phyloP scores from a whole-genome alignment of 2,888 invertebrate genomes.

The Pycnomerus fuliginosus region DNA sequence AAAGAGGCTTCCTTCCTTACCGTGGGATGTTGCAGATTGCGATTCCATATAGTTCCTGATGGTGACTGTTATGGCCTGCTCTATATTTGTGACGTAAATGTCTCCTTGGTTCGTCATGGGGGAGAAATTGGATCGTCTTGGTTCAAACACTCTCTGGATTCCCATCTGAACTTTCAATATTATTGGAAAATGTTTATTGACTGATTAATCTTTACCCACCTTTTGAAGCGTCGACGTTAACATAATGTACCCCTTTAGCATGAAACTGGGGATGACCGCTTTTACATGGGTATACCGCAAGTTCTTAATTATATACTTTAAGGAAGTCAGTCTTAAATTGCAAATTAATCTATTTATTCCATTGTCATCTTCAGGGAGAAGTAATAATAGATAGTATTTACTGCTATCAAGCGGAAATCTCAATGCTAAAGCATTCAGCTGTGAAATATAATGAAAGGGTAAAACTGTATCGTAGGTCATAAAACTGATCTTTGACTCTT shows the following conservation, averaged over 20 bases:
- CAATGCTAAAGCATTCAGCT: constrained; percentile 69
- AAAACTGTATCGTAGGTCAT: constrained; percentile 77
- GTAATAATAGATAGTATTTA: constrained; percentile 73
- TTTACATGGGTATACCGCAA: constrained; percentile 70
- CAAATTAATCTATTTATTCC: constrained; percentile 65
- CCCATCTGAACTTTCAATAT: constrained; percentile 61
- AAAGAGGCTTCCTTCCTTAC: too few relatives aligned
- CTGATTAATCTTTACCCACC: constrained; percentile 52
- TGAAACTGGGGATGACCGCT: constrained; percentile 79
- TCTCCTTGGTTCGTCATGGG: constrained; percentile 77
- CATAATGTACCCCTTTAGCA: constrained; percentile 74
- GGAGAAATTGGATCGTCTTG: constrained; percentile 73
- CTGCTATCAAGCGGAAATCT: constrained; percentile 79
- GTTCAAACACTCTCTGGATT: constrained; percentile 77
- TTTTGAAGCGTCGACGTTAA: constrained; percentile 79
- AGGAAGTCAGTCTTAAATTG: constrained; percentile 60
- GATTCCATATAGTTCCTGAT: constrained; percentile 76
- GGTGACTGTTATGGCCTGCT: constrained; percentile 80
- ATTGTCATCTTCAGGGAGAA: constrained; percentile 64
- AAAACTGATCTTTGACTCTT: constrained; percentile 60
- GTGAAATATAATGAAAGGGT: constrained; percentile 72
- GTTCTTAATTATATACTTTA: constrained; percentile 68
- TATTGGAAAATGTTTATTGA: not conserved
- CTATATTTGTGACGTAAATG: constrained; percentile 79
- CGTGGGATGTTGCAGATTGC: too few relatives aligned